A percentile compares a stretch with the other conserved stretches of the same genome.
Evolutionary conservation across 2,888 invertebrate species (phyloP).

Genomic region (Apantesis nais): DNA sequence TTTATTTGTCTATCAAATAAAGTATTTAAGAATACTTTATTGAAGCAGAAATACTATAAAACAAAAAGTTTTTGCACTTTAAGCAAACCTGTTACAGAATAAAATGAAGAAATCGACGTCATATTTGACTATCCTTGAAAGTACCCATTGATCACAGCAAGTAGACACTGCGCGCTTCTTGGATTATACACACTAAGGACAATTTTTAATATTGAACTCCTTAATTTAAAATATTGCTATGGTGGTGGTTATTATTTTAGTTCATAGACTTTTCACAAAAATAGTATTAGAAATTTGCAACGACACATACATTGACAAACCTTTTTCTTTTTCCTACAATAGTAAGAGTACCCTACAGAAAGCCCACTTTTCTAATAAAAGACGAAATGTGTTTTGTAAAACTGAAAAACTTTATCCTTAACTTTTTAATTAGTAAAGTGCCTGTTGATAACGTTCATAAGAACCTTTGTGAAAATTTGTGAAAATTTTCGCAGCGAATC

Average conservation of each 20-base stretch:
- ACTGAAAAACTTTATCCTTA: slow-evolving; percentile 4
- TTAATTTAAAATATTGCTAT: slow-evolving; percentile 25
- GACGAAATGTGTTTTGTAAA: slow-evolving; percentile 8
- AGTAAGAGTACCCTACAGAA: slow-evolving; percentile 31
- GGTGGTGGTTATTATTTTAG: slow-evolving; percentile 41
- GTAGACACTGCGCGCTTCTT: slow-evolving; percentile 28
- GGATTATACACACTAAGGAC: slow-evolving; percentile 26
- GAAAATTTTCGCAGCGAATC: slow-evolving; percentile 21
- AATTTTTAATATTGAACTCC: slow-evolving; percentile 28
- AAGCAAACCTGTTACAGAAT: background rate
- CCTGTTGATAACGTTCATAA: slow-evolving; percentile 12
- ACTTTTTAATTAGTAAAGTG: slow-evolving; percentile 6
- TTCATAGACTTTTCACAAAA: slow-evolving; percentile 29
- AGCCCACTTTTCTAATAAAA: slow-evolving; percentile 19
- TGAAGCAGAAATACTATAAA: slow-evolving; percentile 11
- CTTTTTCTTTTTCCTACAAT: slow-evolving; percentile 46
- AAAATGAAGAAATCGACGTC: background rate
- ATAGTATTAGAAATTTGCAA: slow-evolving; percentile 45
- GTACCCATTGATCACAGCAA: slow-evolving; percentile 23
- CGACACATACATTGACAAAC: slow-evolving; percentile 49
- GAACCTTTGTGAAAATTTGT: slow-evolving; percentile 33
- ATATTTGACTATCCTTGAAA: slow-evolving; percentile 20
- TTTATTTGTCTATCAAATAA: slow-evolving; percentile 17
- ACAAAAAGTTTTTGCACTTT: background rate
- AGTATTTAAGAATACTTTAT: slow-evolving; percentile 22